Evolutionary conservation across 2,797 vertebrate species (phyloP).

Genomic region (Streptopelia turtur): DNA sequence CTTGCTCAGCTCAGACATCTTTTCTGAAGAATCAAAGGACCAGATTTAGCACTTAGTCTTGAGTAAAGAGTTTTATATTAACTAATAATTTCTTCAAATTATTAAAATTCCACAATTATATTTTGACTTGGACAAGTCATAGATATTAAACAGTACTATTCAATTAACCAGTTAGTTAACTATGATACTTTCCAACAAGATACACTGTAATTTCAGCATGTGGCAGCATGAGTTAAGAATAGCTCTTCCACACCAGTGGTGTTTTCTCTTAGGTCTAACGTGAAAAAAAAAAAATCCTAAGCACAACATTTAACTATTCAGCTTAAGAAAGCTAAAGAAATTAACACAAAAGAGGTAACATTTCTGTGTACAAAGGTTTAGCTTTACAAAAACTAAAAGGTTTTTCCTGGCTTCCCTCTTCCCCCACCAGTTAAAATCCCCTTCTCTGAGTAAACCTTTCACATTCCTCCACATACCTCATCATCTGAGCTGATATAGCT

Average conservation of each 20-base stretch:
- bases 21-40: background rate
- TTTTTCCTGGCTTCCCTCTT: background rate
- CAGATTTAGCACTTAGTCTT: background rate
- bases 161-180: background rate
- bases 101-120: background rate
- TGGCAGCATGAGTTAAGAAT: background rate
- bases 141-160: background rate
- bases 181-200: background rate
- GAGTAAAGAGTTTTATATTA: background rate
- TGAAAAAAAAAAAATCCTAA: background rate
- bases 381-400: background rate
- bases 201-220: background rate
- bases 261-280: background rate
- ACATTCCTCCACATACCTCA: slow-evolving; percentile 80
- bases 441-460: background rate
- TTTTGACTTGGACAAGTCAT: background rate
- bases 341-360: background rate
- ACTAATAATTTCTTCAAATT: background rate
- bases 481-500: slow-evolving; percentile 93
- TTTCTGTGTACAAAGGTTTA: background rate
- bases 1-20: background rate
- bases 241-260: background rate
- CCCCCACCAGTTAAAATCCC: background rate
- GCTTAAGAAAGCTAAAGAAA: background rate
- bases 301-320: background rate